A percentile compares a stretch with the other conserved stretches of the same genome.
Evolutionary conservation across 1,140 invertebrate genomes (phyloP).

Genomic region (Euglossa dilemma): DNA sequence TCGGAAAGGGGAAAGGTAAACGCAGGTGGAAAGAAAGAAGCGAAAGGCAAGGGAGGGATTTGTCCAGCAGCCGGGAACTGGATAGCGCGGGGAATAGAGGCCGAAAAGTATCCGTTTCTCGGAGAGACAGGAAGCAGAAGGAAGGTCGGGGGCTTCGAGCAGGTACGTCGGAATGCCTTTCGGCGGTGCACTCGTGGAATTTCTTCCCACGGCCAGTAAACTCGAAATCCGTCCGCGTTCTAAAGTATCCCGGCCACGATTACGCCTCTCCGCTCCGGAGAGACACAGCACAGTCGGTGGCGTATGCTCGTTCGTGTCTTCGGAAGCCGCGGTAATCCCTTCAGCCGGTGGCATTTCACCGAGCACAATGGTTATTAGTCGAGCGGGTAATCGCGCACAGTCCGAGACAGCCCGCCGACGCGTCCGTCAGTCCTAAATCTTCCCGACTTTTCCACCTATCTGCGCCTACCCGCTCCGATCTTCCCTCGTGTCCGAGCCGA

Average conservation of each 20-base stretch:
- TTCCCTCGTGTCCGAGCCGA: no score
- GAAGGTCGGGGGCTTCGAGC: slow-evolving; percentile 37
- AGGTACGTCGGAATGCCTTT: slow-evolving; percentile 60
- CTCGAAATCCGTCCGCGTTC: slow-evolving; percentile 46
- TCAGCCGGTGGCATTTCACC: neutral
- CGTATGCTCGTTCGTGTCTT: neutral
- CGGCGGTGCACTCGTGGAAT: slow-evolving; percentile 49
- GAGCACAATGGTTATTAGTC: slow-evolving; percentile 11
- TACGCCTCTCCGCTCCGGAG: neutral
- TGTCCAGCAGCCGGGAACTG: neutral
- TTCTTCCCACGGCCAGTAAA: slow-evolving; percentile 51
- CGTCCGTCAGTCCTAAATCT: neutral
- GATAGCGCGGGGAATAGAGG: neutral
- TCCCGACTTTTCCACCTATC: neutral
- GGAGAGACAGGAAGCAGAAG: slow-evolving; percentile 46
- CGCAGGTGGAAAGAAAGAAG: no score
- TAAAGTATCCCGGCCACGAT: slow-evolving; percentile 24
- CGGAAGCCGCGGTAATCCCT: slow-evolving; percentile 1
- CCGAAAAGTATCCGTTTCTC: slow-evolving; percentile 40
- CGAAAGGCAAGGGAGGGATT: no score
- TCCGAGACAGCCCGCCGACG: neutral
- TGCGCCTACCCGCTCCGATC: neutral
- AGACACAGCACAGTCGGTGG: neutral
- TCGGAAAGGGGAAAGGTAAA: no score
- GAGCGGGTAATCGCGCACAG: neutral